These are phyloP conservation scores for Pseudorhombus dupliciocellatus DNA, from an alignment of 2,113 vertebrate genomes.

Conservation along the genomic window DNA sequence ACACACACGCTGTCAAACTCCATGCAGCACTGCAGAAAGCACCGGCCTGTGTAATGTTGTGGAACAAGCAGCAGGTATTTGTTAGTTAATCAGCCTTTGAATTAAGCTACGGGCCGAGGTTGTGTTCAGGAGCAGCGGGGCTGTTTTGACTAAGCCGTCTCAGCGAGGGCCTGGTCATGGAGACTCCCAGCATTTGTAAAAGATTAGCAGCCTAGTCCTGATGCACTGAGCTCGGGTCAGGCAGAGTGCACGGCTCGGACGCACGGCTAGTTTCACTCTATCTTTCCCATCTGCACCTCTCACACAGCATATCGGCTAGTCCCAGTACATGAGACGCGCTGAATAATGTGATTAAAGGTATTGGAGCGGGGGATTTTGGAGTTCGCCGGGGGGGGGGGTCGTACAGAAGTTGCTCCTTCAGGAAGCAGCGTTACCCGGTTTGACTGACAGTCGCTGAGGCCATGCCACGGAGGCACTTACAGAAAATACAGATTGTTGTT, in stretches of 20 bases:
- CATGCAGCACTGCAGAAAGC: constrained; percentile 34
- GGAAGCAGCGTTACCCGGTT: constrained; percentile 32
- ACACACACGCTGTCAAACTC: constrained; percentile 63
- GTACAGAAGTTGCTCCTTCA: constrained; percentile 47
- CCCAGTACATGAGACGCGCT: constrained; percentile 52
- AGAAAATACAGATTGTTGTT: constrained; percentile 14
- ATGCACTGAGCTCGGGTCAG: constrained; percentile 76
- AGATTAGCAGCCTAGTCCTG: constrained; percentile 78
- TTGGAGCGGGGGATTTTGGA: constrained; percentile 31
- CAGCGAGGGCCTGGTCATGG: constrained; percentile 72
- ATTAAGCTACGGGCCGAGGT: constrained; percentile 62
- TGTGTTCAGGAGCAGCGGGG: constrained; percentile 65
- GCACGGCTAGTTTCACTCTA: constrained; percentile 50
- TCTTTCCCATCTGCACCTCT: constrained; percentile 73
- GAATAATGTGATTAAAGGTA: constrained; percentile 75
- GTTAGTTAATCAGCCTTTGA: constrained; percentile 78
- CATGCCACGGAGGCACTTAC: constrained; percentile 35
- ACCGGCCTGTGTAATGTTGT: constrained; percentile 55
- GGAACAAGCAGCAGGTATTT: constrained; percentile 79
- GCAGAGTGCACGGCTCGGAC: constrained; percentile 72
- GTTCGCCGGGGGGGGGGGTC: constrained; percentile 24
- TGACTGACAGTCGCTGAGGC: constrained; percentile 43
- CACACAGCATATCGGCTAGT: constrained; percentile 49
- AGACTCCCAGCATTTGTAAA: constrained; percentile 83
- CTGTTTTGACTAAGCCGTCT: constrained; percentile 84